Conservation (phyloP, 2,113 vertebrate species). For the Brachionichthys hirsutus region DNA sequence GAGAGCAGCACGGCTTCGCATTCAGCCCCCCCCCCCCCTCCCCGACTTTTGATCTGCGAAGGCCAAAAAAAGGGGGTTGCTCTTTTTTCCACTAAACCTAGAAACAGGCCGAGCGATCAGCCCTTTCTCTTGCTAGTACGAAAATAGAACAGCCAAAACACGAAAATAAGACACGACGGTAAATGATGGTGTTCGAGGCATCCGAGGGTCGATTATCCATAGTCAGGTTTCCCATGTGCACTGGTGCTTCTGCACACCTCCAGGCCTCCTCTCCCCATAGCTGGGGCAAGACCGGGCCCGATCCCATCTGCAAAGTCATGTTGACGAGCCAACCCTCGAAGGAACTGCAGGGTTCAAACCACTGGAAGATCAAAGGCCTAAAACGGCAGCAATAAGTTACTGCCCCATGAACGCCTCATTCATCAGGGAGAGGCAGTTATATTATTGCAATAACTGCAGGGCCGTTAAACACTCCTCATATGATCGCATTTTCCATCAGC, state of each 20-base stretch:
- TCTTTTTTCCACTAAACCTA: slow-evolving; percentile 18
- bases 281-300: slow-evolving; percentile 75
- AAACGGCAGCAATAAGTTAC: slow-evolving; percentile 65
- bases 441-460: slow-evolving; percentile 61
- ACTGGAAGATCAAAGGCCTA: slow-evolving; percentile 70
- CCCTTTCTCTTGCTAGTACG: not conserved
- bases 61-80: slow-evolving; percentile 20
- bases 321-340: slow-evolving; percentile 62
- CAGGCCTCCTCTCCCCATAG: slow-evolving; percentile 45
- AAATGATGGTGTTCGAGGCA: slow-evolving; percentile 13
- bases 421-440: slow-evolving; percentile 59
- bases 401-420: slow-evolving; percentile 62
- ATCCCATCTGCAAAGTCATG: slow-evolving; percentile 67
- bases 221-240: slow-evolving; percentile 38
- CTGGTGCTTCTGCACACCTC: slow-evolving; percentile 50
- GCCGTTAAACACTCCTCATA: slow-evolving; percentile 62
- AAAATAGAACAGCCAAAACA: not conserved
- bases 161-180: slow-evolving; percentile 5
- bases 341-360: slow-evolving; percentile 70
- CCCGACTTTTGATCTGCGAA: not conserved
- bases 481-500: slow-evolving; percentile 39
- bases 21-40: too few relatives aligned
- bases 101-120: slow-evolving; percentile 7
- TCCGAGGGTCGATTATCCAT: slow-evolving; percentile 28
- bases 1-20: slow-evolving; percentile 31